Conservation (phyloP, 2,113 vertebrate genomes). For the Physeter macrocephalus region DNA sequence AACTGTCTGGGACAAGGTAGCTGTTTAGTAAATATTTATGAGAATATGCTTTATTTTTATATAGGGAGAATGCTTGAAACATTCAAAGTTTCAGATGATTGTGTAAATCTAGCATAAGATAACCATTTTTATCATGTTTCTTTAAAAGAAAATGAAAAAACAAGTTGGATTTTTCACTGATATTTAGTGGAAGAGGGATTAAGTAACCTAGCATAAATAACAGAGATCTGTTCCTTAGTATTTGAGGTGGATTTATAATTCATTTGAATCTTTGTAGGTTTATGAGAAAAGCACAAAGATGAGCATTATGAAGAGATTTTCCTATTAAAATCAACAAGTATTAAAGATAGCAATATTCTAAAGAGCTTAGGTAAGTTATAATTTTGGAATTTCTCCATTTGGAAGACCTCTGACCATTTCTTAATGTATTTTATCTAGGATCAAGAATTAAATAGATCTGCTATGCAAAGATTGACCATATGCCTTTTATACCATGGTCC, state of each 20-base stretch:
- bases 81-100: neutral
- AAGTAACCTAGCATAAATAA: neutral
- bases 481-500: neutral
- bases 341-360: slow-evolving; percentile 12
- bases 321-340: slow-evolving; percentile 20
- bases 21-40: neutral
- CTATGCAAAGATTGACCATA: neutral
- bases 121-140: neutral
- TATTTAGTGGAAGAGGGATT: neutral
- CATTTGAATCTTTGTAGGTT: neutral
- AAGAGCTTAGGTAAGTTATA: neutral
- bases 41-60: neutral
- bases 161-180: neutral
- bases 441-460: neutral
- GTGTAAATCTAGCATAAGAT: neutral
- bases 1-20: neutral
- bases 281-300: neutral
- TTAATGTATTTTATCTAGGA: neutral
- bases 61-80: neutral
- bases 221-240: neutral
- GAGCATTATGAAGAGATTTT: slow-evolving; percentile 13
- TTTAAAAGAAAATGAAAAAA: neutral
- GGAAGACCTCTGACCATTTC: neutral
- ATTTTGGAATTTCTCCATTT: neutral
- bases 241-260: slow-evolving; percentile 24